These are phyloP conservation scores for Tribolium castaneum DNA, from an alignment of 1,140 invertebrate species.

Conservation along the genomic window DNA sequence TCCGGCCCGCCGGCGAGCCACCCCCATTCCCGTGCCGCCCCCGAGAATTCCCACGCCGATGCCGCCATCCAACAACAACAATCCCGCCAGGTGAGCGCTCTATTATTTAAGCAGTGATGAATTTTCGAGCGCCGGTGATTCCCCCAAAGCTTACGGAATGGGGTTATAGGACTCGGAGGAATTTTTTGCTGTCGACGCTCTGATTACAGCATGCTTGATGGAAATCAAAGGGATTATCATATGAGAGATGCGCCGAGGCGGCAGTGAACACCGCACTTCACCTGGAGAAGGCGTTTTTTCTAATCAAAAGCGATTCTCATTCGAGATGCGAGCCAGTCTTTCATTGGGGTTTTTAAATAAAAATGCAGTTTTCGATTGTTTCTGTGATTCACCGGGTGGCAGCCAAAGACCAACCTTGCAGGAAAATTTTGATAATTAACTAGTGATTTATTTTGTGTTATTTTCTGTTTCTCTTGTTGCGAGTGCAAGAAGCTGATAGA, in stretches of 20 bases:
- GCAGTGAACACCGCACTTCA: background rate
- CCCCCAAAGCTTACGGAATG: background rate
- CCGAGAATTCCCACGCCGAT: conserved; percentile 60
- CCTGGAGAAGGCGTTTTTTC: background rate
- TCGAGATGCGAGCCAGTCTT: background rate
- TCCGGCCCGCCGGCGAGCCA: conserved; percentile 49
- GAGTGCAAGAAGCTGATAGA: background rate
- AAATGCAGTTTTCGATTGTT: too few species aligned
- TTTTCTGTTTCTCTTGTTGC: background rate
- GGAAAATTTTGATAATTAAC: too few species aligned
- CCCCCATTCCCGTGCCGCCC: conserved; percentile 59
- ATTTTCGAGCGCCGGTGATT: background rate
- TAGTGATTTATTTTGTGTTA: too few species aligned
- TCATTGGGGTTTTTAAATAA: background rate
- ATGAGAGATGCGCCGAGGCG: background rate
- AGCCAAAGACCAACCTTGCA: too few species aligned
- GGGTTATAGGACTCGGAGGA: conserved; percentile 5
- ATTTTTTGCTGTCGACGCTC: background rate
- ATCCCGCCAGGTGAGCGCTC: conserved; percentile 54
- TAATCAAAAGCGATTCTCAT: background rate
- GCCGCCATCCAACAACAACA: conserved; percentile 59
- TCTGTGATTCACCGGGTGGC: too few species aligned
- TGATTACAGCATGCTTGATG: conserved; percentile 11
- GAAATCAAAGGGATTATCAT: conserved; percentile 21
- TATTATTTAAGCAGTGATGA: conserved; percentile 26